Conservation (phyloP, 2,113 vertebrate genomes). For the Ranitomeya imitator region DNA sequence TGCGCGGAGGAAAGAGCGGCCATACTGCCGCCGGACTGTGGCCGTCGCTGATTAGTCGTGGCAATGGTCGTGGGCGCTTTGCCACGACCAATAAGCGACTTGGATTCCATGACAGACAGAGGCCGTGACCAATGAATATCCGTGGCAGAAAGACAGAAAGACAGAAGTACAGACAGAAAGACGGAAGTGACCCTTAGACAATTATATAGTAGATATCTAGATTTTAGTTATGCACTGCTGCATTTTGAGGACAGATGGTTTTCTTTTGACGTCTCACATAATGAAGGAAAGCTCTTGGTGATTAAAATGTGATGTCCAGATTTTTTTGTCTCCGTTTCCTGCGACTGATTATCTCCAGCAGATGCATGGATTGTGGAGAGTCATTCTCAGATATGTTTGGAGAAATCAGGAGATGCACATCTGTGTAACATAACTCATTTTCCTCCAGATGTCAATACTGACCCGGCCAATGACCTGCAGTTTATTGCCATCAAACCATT, state of each 20-base stretch:
- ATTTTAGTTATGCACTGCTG: background rate
- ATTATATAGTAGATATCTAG: too few species aligned
- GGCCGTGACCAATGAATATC: too few species aligned
- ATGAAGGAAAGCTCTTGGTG: background rate
- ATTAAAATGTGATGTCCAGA: slow-evolving; percentile 21
- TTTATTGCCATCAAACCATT: background rate
- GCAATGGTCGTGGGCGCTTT: too few species aligned
- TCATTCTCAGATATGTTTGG: background rate
- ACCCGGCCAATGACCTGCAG: background rate
- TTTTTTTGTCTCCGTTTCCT: background rate
- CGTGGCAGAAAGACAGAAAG: too few species aligned
- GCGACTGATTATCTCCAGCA: slow-evolving; percentile 9
- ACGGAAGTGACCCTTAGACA: too few species aligned
- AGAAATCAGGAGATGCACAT: background rate
- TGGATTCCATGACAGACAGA: too few species aligned
- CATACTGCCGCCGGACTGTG: too few species aligned
- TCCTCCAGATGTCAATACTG: slow-evolving; percentile 1
- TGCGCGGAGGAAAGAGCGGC: too few species aligned
- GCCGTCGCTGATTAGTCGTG: too few species aligned
- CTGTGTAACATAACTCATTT: slow-evolving; percentile 15
- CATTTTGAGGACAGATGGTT: slow-evolving; percentile 12
- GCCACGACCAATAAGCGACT: too few species aligned
- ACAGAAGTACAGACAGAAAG: too few species aligned
- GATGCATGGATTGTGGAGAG: background rate
- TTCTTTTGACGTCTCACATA: background rate